These are phyloP conservation scores for Philereme vetulata DNA, from an alignment of 2,888 invertebrate genomes.

Conservation along the genomic window DNA sequence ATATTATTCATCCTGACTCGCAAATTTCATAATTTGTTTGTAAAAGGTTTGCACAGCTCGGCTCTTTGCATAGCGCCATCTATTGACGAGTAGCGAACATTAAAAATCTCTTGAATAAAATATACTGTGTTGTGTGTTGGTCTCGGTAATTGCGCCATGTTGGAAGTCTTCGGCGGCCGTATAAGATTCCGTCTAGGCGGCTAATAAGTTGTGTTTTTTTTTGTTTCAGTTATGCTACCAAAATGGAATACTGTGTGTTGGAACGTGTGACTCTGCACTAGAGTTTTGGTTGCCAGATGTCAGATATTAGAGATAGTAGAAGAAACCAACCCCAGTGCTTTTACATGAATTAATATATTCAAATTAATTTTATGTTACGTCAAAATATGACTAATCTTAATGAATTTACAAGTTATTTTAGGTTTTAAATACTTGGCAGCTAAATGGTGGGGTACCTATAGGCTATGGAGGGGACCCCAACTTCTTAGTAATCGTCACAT, in stretches of 20 bases:
- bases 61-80: not conserved
- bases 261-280: conserved; percentile 77
- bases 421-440: not conserved
- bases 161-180: no score
- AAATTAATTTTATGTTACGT: not conserved
- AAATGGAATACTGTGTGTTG: conserved; percentile 73
- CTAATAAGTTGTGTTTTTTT: conserved; percentile 13
- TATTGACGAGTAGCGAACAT: not conserved
- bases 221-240: conserved; percentile 75
- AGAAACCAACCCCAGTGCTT: not conserved
- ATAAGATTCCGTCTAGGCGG: no score
- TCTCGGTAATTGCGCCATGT: no score
- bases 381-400: not conserved
- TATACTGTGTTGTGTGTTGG: not conserved
- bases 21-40: no score
- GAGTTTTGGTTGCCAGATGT: conserved; percentile 78
- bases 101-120: not conserved
- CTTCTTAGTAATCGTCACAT: no score
- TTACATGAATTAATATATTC: not conserved
- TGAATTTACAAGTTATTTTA: not conserved
- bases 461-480: no score
- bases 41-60: no score
- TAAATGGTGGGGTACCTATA: not conserved
- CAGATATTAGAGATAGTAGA: conserved; percentile 16
- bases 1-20: no score